A percentile compares a stretch with the other conserved stretches of the same genome.
Evolutionary conservation across 2,113 vertebrate genomes (phyloP).

Genomic region (Piprites chloris): DNA sequence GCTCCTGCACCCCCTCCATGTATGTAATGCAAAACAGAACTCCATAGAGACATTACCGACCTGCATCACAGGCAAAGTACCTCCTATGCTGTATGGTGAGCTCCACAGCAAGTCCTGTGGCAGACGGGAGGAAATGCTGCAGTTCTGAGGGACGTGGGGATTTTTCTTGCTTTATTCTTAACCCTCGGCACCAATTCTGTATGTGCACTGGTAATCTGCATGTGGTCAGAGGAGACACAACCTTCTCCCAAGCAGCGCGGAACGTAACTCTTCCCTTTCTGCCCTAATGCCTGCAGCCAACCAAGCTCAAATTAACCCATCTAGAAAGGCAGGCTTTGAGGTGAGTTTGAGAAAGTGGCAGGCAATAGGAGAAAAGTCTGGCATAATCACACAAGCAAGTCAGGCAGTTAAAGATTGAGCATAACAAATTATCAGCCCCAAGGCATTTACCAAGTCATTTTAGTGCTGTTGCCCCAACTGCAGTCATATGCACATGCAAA

Average conservation of each 20-base stretch:
- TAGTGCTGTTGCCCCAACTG: constrained; percentile 12
- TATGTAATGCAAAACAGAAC: not conserved
- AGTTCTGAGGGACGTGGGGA: not conserved
- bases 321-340: constrained; percentile 18
- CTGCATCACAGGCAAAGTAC: not conserved
- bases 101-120: not conserved
- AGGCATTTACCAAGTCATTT: constrained; percentile 22
- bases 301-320: not conserved
- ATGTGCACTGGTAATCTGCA: not conserved
- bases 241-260: not conserved
- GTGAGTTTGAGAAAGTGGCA: not conserved
- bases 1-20: not conserved
- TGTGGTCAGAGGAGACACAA: not conserved
- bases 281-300: constrained; percentile 27
- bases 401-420: constrained; percentile 40
- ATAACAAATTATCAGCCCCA: constrained; percentile 18
- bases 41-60: not conserved
- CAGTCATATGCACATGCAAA: constrained; percentile 42
- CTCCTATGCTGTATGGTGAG: accelerated
- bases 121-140: not conserved
- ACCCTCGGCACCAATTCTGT: not conserved
- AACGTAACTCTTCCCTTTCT: not conserved
- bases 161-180: not conserved
- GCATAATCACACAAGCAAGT: constrained; percentile 34
- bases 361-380: constrained; percentile 22